Evolutionary conservation across 2,888 invertebrate genomes (phyloP).

Genomic region (Conistra vaccinii): DNA sequence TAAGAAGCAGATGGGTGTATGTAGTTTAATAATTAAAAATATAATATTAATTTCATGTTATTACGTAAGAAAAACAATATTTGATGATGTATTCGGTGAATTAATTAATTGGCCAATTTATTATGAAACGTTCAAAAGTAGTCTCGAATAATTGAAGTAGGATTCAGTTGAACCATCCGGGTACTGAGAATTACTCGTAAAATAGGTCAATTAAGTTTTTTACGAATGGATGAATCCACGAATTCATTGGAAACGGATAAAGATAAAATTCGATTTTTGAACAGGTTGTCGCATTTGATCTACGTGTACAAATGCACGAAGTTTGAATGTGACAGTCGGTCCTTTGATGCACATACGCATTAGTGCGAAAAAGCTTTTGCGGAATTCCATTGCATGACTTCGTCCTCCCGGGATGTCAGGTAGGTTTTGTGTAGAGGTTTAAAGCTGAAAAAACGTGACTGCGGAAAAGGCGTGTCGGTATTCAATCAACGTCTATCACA

Average conservation of each 20-base stretch:
- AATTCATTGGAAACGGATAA: conserved; percentile 19
- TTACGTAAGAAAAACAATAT: conserved; percentile 11
- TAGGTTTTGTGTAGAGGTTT: background rate
- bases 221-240: conserved; percentile 3
- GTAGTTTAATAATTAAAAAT: background rate
- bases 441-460: background rate
- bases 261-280: conserved; percentile 19
- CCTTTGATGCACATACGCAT: conserved; percentile 7
- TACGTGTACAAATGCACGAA: conserved; percentile 4
- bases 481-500: conserved; percentile 1
- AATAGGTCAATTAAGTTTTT: conserved; percentile 33
- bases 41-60: background rate
- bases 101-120: conserved; percentile 37
- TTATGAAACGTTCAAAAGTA: conserved; percentile 27
- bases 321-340: background rate
- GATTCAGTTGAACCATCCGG: conserved; percentile 15
- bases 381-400: conserved; percentile 2
- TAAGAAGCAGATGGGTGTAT: background rate
- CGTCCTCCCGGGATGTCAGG: background rate
- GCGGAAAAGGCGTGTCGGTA: background rate
- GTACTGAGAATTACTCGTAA: conserved; percentile 13
- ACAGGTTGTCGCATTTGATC: background rate
- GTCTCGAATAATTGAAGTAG: conserved; percentile 37
- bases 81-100: conserved; percentile 11
- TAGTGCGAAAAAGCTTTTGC: conserved; percentile 19